phyloP scores from a whole-genome alignment of 1,140 invertebrate genomes.

The Pinna nobilis region DNA sequence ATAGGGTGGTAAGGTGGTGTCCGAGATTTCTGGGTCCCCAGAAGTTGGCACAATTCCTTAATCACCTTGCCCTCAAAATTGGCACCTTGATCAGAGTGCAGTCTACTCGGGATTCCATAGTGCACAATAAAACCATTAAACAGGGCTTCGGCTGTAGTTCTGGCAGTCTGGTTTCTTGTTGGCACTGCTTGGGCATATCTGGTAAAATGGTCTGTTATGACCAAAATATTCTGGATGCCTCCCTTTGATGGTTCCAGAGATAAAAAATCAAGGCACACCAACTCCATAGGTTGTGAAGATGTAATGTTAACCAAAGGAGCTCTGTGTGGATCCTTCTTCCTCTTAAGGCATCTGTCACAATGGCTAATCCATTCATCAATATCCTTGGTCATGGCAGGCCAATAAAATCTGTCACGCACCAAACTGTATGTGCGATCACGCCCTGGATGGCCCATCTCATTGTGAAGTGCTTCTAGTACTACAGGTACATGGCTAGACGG shows the following conservation, averaged over 20 bases:
- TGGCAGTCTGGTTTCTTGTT: constrained; percentile 27
- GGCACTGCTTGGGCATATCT: constrained; percentile 21
- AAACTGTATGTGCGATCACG: too few species aligned
- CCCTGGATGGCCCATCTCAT: too few species aligned
- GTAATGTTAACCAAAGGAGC: not conserved
- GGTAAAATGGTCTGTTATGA: constrained; percentile 28
- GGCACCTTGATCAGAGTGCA: constrained; percentile 34
- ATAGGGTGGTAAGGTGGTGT: constrained; percentile 39
- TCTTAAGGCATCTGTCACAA: too few species aligned
- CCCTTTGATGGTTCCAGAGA: constrained; percentile 3
- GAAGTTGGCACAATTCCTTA: constrained; percentile 28
- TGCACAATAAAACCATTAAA: too few species aligned
- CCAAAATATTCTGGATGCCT: constrained; percentile 7
- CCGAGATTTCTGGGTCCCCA: constrained; percentile 10
- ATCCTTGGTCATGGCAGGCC: too few species aligned
- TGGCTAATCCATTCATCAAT: too few species aligned
- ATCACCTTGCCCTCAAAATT: constrained; percentile 33
- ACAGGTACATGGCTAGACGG: constrained; percentile 25
- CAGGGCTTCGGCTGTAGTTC: constrained; percentile 20
- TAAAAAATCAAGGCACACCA: constrained; percentile 5
- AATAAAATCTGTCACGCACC: too few species aligned
- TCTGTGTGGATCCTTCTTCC: too few species aligned
- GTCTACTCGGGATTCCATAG: too few species aligned
- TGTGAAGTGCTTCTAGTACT: not conserved
- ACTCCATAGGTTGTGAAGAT: not conserved